Evolutionary conservation across 2,888 invertebrate genomes (phyloP).

Genomic region (Tipula helvola): DNA sequence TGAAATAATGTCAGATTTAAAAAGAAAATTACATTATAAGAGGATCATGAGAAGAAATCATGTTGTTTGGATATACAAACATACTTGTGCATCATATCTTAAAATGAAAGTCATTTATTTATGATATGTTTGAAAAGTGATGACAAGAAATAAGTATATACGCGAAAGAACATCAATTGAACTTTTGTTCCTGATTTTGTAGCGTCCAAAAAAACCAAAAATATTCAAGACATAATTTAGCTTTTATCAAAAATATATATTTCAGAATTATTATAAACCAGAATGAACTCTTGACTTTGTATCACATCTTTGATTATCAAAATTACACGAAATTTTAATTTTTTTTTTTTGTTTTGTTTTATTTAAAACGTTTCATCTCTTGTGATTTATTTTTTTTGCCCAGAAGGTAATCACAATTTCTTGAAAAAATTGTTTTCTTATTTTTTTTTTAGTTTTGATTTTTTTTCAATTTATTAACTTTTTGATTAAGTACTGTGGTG

Average conservation of each 20-base stretch:
- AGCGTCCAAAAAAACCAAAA: background rate
- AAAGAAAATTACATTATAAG: background rate
- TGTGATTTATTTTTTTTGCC: background rate
- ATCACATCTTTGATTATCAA: background rate
- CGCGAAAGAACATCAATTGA: background rate
- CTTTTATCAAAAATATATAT: background rate
- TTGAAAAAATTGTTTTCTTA: background rate
- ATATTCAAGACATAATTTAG: background rate
- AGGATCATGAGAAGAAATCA: slow-evolving; percentile 4
- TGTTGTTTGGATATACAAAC: background rate
- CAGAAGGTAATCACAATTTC: background rate
- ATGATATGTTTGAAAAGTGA: background rate
- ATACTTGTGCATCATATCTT: background rate
- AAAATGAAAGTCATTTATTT: background rate
- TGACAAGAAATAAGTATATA: background rate
- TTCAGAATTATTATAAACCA: background rate
- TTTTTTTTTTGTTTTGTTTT: background rate
- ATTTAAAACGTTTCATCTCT: background rate
- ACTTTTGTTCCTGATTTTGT: background rate
- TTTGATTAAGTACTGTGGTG: background rate
- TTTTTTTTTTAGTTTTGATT: background rate
- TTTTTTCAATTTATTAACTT: background rate
- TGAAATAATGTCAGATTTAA: slow-evolving; percentile 4
- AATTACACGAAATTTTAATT: background rate
- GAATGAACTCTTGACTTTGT: background rate